phyloP scores from a whole-genome alignment of 2,888 invertebrate genomes.

The Plagodis pulveraria region DNA sequence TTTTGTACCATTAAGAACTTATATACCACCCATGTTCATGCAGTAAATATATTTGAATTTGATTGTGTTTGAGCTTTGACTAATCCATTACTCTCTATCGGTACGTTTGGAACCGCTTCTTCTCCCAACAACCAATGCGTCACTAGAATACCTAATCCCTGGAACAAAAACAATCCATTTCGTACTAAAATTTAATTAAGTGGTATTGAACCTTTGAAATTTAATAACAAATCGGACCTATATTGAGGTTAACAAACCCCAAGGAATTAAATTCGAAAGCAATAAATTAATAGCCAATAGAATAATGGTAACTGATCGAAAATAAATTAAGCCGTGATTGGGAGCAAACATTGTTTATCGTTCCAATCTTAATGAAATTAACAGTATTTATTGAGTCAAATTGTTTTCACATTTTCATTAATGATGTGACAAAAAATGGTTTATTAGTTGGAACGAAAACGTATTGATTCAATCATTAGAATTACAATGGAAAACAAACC shows the following conservation, averaged over 20 bases:
- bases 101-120: constrained; percentile 75
- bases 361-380: too few species aligned
- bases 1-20: too few species aligned
- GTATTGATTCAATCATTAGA: too few species aligned
- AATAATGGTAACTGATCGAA: constrained; percentile 15
- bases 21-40: too few species aligned
- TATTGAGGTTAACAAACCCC: constrained; percentile 8
- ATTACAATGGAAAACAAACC: too few species aligned
- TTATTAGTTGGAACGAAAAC: too few species aligned
- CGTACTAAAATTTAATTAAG: background rate
- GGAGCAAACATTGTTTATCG: background rate
- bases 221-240: constrained; percentile 5
- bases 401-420: too few species aligned
- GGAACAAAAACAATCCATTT: constrained; percentile 53
- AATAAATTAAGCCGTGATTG: constrained; percentile 21
- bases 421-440: too few species aligned
- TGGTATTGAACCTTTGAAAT: constrained; percentile 7
- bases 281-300: constrained; percentile 19
- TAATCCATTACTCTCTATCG: constrained; percentile 62
- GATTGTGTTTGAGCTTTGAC: constrained; percentile 54
- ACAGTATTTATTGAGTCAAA: too few species aligned
- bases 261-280: constrained; percentile 11
- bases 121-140: constrained; percentile 96
- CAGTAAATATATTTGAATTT: too few species aligned
- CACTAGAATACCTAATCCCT: constrained; percentile 95